Percentiles rank a stretch among this genome's conserved stretches.
These are phyloP conservation scores for Hycleus cichorii DNA, from an alignment of 1,140 invertebrate species.

Conservation along the genomic window DNA sequence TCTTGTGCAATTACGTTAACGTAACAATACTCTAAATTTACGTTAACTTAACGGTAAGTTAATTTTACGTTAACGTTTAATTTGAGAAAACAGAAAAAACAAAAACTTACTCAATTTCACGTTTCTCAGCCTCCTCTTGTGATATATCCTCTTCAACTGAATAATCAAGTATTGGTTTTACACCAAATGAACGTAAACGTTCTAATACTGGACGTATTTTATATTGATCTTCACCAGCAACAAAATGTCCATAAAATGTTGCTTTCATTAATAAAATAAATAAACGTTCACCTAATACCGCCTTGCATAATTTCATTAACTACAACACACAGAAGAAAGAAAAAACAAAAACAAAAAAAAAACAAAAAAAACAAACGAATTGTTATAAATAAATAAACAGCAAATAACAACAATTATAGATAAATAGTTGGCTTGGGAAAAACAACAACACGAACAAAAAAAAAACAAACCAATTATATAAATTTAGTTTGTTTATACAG, in stretches of 20 bases:
- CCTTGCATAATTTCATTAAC: conserved; percentile 80
- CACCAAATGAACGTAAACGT: conserved; percentile 85
- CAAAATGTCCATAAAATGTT: conserved; percentile 98
- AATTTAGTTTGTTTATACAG: no score
- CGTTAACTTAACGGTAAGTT: no score
- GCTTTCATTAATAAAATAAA: conserved; percentile 86
- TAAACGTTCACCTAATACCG: conserved; percentile 74
- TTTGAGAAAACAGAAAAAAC: no score
- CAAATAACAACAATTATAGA: no score
- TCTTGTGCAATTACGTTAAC: no score
- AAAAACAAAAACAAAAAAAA: background rate
- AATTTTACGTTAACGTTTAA: no score
- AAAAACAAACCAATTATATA: no score
- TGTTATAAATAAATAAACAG: no score
- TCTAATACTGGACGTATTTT: conserved; percentile 78
- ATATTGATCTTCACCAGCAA: conserved; percentile 87
- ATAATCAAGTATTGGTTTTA: conserved; percentile 98
- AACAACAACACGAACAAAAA: no score
- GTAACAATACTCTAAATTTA: no score
- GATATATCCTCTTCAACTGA: conserved; percentile 95
- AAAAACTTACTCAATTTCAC: conserved; percentile 83
- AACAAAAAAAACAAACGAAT: background rate
- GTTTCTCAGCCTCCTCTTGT: conserved; percentile 64
- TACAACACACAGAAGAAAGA: conserved; percentile 44
- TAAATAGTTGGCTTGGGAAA: no score